Percentiles rank a stretch among this genome's conserved stretches.
Evolutionary conservation across 2,113 vertebrate species (phyloP).

Genomic region (Halichoerus grypus): DNA sequence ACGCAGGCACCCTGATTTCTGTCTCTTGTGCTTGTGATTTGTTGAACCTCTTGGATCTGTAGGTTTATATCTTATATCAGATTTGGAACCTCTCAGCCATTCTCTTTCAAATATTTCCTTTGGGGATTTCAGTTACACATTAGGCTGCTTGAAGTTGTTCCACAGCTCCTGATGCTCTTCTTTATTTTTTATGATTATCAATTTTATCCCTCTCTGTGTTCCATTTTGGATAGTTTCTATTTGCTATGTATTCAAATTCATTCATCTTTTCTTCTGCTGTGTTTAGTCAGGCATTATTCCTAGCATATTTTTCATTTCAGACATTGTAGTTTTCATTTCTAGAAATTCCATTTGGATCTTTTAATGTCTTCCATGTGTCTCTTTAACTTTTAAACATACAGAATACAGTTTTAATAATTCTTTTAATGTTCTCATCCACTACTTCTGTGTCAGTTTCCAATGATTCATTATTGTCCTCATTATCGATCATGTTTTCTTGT

Average conservation of each 20-base stretch:
- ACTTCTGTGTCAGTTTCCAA: background rate
- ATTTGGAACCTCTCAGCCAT: background rate
- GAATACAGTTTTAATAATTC: background rate
- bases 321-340: constrained; percentile 6
- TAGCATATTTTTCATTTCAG: constrained; percentile 6
- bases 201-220: background rate
- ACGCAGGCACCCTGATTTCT: background rate
- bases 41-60: background rate
- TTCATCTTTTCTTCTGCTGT: background rate
- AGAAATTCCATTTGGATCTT: background rate
- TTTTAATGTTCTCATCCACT: background rate
- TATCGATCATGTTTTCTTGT: background rate
- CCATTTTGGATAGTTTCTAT: constrained; percentile 46
- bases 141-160: constrained; percentile 8
- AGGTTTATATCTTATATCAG: constrained; percentile 31
- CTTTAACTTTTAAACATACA: constrained; percentile 11
- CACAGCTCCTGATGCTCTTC: background rate
- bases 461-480: background rate
- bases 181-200: background rate
- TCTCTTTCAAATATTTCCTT: background rate
- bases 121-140: background rate
- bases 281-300: background rate
- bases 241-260: constrained; percentile 7
- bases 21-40: constrained; percentile 40
- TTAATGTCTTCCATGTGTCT: background rate